Conservation (phyloP, 2,797 vertebrate species). For the Parauchenoglanis ngamensis region DNA sequence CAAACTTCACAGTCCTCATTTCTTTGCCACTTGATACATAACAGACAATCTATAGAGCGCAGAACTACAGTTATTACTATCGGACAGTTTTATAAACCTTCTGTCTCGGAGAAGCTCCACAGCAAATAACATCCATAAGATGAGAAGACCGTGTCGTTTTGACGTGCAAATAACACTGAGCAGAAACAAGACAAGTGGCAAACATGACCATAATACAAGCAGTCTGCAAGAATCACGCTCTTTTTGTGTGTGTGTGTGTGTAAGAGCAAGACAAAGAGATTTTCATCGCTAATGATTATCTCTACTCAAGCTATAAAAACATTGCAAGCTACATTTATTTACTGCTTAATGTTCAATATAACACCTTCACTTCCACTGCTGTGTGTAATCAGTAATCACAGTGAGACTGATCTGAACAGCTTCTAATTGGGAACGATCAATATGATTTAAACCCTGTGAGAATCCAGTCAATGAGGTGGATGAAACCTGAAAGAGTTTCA, state of each 20-base stretch:
- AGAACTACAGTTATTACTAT: neutral
- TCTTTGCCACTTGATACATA: neutral
- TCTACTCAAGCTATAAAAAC: conserved; percentile 4
- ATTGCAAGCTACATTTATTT: conserved; percentile 26
- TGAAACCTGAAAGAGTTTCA: neutral
- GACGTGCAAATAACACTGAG: neutral
- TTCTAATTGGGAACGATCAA: conserved; percentile 13
- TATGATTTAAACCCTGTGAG: conserved; percentile 7
- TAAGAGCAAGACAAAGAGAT: neutral
- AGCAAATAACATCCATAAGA: neutral
- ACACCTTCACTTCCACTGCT: conserved; percentile 1
- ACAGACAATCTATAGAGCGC: neutral
- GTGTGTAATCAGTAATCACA: conserved; percentile 1
- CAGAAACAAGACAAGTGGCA: neutral
- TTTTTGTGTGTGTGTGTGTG: neutral
- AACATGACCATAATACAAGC: neutral
- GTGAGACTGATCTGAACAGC: neutral
- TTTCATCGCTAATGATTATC: conserved; percentile 15
- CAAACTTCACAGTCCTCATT: neutral
- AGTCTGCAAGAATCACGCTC: neutral
- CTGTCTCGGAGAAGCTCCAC: neutral
- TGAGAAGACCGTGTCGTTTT: neutral
- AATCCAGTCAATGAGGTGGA: neutral
- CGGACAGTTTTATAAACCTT: neutral
- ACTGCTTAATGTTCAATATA: conserved; percentile 1